Evolutionary conservation across 2,888 invertebrate genomes (phyloP), one percentile per base, ranked within the genome.

Genomic region (Bugulina stolonifera): DNA sequence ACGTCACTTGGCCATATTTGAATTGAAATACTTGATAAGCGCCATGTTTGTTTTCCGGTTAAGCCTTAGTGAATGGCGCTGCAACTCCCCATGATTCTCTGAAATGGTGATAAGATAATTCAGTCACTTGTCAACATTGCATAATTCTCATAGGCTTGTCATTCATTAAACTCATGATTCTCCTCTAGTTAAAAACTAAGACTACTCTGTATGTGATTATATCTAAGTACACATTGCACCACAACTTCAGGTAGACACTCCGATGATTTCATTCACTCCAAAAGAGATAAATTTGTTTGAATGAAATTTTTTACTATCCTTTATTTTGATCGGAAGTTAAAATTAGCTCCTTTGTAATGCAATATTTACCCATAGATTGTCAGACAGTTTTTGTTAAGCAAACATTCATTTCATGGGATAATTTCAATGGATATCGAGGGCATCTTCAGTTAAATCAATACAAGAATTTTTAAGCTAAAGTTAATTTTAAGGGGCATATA

Each of bases 241-340:
- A 43, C 5, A 5, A 43, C 43, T 43, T 18, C 10, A n/a, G n/a
- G n/a, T n/a, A n/a, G n/a, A n/a, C n/a, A n/a, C n/a, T n/a, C 43
- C 18, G 43, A 43, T 43, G 43, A 43, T 43, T 43, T 43, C 43
- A 43, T 43, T 18, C 43, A 43, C 10, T 43, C 43, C 43, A 43
- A n/a, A n/a, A n/a, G n/a, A n/a, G n/a, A n/a, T n/a, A n/a, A n/a
- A n/a, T n/a, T n/a, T n/a, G n/a, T n/a, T n/a, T n/a, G n/a, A n/a
- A n/a, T n/a, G n/a, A n/a, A n/a, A n/a, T n/a, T n/a, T n/a, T n/a
- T n/a, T n/a, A n/a, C n/a, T n/a, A n/a, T n/a, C n/a, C 43, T 18
- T 43, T 10, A 43, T 43, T 43, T 43, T 43, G 43, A 57, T 64
- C 64, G 64, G 64, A 64, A 64, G 64, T 64, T 10, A 5, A 5